Base-by-base conservation (phyloP, 2,888 invertebrate species). In the Molorchus minor region DNA sequence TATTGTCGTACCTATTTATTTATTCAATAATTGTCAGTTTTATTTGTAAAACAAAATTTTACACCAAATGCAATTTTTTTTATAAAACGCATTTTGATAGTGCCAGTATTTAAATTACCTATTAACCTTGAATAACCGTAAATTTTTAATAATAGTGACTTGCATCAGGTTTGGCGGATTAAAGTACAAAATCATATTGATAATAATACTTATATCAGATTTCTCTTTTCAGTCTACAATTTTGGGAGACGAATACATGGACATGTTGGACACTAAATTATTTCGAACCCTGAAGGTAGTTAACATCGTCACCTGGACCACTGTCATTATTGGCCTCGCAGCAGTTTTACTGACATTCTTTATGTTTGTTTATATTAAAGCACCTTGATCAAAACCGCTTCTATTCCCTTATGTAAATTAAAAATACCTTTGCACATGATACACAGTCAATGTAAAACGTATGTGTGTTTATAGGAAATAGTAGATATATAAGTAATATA, bases 301-400 rank as follows among this genome's bases (percentile, higher is more conserved):
- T 15, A 65, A 73, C 19, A 70, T 71, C n/a, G 46, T 72, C 21
- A 72, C 65, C 60, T 75, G 72, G 69, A 51, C 44, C n/a, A 45
- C 71, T 13, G 60, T 75, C 10, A 64, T 62, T 19, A 15, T 62
- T 15, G 73, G 72, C 33, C 38, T 56, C 20, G 64, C 60, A 17
- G 56, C 65, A 5, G 40, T 69, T 13, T 1, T 66, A 16, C 25
- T 64, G n/a, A 43, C 70, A 12, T 51, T 60, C 41, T 41, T 68
- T 20, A 16, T 69, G 20, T 58, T 63, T 45, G 17, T 70, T 10
- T 58, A 65, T 38, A 43, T 44, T 35, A 56, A 57, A 17, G 35
- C 52, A 7, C 59, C 65, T 43, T 65, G 61, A 65, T 40, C 43
- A 35, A 29, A 30, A 33, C 30, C 16, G n/a, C 29, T 10, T 3